Conservation (phyloP, 2,113 vertebrate species). For the Fulica atra region DNA sequence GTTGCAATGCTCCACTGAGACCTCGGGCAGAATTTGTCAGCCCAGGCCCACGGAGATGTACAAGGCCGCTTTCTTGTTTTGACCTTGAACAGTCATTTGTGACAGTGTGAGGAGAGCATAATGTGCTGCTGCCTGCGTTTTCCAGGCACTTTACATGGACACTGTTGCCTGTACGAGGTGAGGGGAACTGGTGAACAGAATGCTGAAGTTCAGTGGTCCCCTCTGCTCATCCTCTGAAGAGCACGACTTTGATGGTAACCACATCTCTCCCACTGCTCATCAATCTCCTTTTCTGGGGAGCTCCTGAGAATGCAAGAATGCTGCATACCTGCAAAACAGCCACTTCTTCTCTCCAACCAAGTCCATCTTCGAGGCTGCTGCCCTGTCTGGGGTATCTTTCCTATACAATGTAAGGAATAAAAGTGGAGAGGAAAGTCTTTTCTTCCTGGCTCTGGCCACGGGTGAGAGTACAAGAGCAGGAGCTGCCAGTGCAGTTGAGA, state of each 20-base stretch:
- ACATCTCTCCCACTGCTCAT: not conserved
- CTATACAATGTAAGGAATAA: not conserved
- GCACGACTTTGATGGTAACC: not conserved
- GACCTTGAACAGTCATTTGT: not conserved
- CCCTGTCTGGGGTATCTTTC: not conserved
- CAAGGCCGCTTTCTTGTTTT: not conserved
- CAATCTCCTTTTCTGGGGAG: not conserved
- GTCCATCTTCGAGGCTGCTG: not conserved
- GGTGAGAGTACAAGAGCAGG: not conserved
- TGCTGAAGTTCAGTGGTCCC: accelerated
- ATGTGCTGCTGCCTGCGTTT: not conserved
- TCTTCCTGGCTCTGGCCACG: accelerated
- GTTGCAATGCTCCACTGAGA: not conserved
- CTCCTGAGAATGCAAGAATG: not conserved
- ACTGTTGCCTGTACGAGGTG: accelerated
- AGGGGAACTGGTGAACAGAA: not conserved
- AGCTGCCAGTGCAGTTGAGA: not conserved
- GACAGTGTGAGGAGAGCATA: not conserved
- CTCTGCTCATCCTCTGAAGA: not conserved
- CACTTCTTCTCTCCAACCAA: not conserved
- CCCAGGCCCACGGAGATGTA: not conserved
- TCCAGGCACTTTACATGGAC: accelerated
- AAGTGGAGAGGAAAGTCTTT: not conserved
- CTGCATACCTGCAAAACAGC: not conserved
- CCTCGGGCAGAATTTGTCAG: not conserved